These are phyloP conservation scores for Bos javanicus DNA, from an alignment of 2,113 vertebrate species.

Conservation along the genomic window DNA sequence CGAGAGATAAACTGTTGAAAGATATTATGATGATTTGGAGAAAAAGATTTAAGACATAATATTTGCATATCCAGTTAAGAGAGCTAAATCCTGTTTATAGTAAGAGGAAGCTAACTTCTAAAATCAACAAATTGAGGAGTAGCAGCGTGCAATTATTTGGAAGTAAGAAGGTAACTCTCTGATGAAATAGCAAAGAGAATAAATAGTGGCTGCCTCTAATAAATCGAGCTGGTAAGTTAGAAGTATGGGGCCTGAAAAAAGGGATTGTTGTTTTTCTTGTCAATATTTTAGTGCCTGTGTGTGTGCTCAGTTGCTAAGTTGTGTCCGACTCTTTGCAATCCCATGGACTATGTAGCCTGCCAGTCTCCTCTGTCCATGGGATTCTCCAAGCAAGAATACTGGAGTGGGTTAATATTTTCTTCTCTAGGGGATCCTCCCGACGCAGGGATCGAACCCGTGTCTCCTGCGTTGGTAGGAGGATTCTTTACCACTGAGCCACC, in stretches of 20 bases:
- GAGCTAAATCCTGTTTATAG: background rate
- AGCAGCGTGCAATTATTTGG: background rate
- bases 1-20: background rate
- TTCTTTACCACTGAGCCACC: background rate
- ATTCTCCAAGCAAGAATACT: background rate
- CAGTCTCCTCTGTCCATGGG: background rate
- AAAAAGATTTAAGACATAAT: background rate
- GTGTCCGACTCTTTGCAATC: background rate
- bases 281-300: background rate
- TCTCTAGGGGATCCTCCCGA: background rate
- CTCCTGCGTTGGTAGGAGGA: background rate
- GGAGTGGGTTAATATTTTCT: background rate
- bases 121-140: background rate
- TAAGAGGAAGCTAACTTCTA: constrained; percentile 9
- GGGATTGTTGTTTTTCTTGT: background rate
- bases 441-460: rapidly evolving
- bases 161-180: background rate
- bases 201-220: background rate
- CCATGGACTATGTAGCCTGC: background rate
- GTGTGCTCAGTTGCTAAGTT: background rate
- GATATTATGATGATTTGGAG: background rate
- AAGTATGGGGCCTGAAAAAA: background rate
- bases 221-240: background rate
- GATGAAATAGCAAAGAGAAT: background rate
- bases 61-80: background rate